Evolutionary conservation across 2,113 vertebrate genomes (phyloP).

Genomic region (Neolamprologus tretocephalus): DNA sequence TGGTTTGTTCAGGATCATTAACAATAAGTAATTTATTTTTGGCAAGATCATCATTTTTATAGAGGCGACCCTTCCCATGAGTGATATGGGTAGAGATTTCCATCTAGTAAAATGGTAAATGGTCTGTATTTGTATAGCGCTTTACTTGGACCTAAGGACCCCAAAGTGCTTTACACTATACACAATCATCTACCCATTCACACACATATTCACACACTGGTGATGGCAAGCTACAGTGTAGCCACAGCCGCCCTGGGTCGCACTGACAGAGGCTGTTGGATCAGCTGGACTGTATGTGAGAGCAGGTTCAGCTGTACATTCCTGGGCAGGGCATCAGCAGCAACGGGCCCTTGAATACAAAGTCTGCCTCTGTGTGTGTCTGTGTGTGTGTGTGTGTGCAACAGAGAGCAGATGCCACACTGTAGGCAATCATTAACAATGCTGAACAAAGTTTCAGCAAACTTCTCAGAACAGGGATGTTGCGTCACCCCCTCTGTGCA

Average conservation of each 20-base stretch:
- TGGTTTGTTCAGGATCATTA: too few species aligned
- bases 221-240: too few species aligned
- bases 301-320: slow-evolving; percentile 19
- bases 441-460: slow-evolving; percentile 37
- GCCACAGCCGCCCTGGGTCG: too few species aligned
- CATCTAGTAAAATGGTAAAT: too few species aligned
- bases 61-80: too few species aligned
- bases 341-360: slow-evolving; percentile 19
- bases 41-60: too few species aligned
- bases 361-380: background rate
- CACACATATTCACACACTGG: accelerated
- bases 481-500: background rate
- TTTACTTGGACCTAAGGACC: too few species aligned
- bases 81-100: too few species aligned
- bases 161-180: accelerated
- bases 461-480: background rate
- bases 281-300: slow-evolving; percentile 13
- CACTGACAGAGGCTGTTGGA: background rate
- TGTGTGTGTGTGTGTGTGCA: background rate
- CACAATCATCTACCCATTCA: too few species aligned
- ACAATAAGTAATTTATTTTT: too few species aligned
- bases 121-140: too few species aligned
- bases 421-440: slow-evolving; percentile 49
- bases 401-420: background rate
- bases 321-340: slow-evolving; percentile 16